phyloP scores from a whole-genome alignment of 1,140 invertebrate species.

The Drosophila hydei region DNA sequence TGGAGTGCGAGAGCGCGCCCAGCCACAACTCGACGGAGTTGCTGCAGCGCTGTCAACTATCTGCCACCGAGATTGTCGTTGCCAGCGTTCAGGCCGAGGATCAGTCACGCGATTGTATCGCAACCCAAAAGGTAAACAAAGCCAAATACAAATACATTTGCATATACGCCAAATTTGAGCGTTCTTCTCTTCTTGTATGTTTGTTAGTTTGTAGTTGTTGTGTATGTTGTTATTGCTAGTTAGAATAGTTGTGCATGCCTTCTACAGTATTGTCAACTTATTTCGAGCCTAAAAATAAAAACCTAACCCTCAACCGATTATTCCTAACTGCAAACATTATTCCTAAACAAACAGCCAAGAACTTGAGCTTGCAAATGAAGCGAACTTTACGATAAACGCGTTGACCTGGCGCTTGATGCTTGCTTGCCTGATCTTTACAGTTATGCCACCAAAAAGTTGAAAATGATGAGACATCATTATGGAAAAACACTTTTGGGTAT shows the following conservation, averaged over 20 bases:
- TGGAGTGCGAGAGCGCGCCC: constrained; percentile 54
- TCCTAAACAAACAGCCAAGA: constrained; percentile 25
- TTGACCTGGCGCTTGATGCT: background rate
- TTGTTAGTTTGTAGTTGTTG: constrained; percentile 33
- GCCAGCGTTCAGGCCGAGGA: constrained; percentile 42
- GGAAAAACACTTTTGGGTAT: no score
- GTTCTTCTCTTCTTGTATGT: constrained; percentile 40
- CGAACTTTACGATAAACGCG: background rate
- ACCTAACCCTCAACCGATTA: constrained; percentile 42
- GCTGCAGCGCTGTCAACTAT: constrained; percentile 59
- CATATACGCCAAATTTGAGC: constrained; percentile 48
- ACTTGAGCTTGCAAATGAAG: constrained; percentile 6
- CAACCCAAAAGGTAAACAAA: constrained; percentile 76
- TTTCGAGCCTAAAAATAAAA: constrained; percentile 26
- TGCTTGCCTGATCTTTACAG: background rate
- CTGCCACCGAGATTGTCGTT: constrained; percentile 59
- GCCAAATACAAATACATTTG: constrained; percentile 27
- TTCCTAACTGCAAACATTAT: constrained; percentile 17
- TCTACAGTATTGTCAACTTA: constrained; percentile 70
- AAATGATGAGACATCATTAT: no score
- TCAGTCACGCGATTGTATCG: constrained; percentile 79
- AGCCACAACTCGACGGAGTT: constrained; percentile 41
- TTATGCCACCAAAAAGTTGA: background rate
- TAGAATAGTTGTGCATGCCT: constrained; percentile 46
- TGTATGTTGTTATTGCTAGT: constrained; percentile 44